phyloP scores from a whole-genome alignment of 2,888 invertebrate genomes.

The Strigamia transsilvanica region DNA sequence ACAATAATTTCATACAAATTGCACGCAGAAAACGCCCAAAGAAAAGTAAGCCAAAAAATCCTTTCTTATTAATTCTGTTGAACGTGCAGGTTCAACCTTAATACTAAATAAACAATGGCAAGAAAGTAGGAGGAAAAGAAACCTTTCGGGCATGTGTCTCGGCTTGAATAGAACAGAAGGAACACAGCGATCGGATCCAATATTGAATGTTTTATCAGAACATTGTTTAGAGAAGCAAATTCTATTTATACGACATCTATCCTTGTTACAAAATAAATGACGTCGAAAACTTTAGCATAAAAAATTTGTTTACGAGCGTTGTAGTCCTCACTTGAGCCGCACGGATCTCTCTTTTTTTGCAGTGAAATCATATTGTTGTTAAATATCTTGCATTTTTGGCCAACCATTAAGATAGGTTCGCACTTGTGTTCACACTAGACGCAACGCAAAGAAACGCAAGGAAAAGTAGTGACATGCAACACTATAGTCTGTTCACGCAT shows the following conservation, averaged over 20 bases:
- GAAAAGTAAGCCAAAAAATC: not conserved
- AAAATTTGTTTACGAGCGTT: not conserved
- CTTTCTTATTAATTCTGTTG: not conserved
- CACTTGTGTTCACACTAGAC: too few relatives aligned
- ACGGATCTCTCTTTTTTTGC: not conserved
- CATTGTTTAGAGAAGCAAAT: constrained; percentile 32
- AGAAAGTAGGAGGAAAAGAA: not conserved
- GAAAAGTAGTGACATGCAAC: too few relatives aligned
- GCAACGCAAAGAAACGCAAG: too few relatives aligned
- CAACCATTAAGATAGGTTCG: too few relatives aligned
- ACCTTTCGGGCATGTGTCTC: not conserved
- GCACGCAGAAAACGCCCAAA: not conserved
- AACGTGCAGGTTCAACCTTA: not conserved
- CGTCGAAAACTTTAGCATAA: not conserved
- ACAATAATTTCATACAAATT: not conserved
- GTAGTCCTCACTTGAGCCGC: not conserved
- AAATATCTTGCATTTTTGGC: too few relatives aligned
- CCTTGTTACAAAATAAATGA: not conserved
- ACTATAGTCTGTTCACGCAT: too few relatives aligned
- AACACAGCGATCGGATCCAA: constrained; percentile 17
- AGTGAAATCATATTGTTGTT: too few relatives aligned
- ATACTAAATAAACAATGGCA: constrained; percentile 17
- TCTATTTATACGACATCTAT: not conserved
- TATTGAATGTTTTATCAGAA: constrained; percentile 11
- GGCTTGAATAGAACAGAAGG: not conserved